A percentile compares a stretch with the other conserved stretches of the same genome.
These are phyloP conservation scores for Elysia chlorotica DNA, from an alignment of 1,140 invertebrate species.

Conservation along the genomic window DNA sequence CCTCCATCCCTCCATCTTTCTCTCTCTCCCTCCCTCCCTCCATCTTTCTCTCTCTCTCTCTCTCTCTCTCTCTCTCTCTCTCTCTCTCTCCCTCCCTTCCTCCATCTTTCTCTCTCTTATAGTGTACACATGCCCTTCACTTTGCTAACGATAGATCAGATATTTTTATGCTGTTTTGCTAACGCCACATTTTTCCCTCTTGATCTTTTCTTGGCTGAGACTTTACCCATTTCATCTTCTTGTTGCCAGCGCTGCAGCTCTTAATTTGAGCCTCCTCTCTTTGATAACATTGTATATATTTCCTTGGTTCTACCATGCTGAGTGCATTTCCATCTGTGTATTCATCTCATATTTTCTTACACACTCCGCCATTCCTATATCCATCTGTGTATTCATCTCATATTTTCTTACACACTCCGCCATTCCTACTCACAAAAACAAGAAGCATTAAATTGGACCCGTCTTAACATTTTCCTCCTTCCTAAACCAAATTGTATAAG, in stretches of 20 bases:
- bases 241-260: background rate
- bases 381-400: background rate
- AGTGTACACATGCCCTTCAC: background rate
- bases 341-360: background rate
- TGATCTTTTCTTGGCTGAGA: background rate
- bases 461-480: background rate
- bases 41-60: no score
- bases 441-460: background rate
- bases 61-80: no score
- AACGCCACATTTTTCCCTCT: background rate
- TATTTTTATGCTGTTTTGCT: background rate
- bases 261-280: background rate
- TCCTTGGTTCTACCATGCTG: background rate
- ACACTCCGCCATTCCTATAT: background rate
- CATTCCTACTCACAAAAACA: background rate
- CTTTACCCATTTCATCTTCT: background rate
- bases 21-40: background rate
- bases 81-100: no score
- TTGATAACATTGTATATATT: background rate
- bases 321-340: background rate
- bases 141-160: background rate
- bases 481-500: background rate
- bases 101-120: background rate
- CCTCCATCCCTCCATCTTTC: background rate
- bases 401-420: background rate